Percentiles rank a stretch among this genome's conserved stretches.
phyloP scores from a whole-genome alignment of 2,113 vertebrate species.

The Sinocyclocheilus anophthalmus region DNA sequence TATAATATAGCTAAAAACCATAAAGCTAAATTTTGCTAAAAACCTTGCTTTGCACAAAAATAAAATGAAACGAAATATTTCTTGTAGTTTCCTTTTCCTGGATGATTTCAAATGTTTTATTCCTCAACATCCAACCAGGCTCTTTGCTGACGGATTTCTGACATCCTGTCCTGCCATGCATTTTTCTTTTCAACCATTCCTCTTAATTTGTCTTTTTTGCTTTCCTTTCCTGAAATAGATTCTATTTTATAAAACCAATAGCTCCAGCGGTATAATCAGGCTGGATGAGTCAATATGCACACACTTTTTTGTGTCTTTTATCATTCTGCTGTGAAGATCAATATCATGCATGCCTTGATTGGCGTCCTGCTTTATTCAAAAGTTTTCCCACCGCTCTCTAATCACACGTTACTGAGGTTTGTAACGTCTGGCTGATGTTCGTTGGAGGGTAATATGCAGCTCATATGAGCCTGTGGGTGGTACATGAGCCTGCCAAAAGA shows the following conservation, averaged over 20 bases:
- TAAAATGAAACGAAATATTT: too few relatives aligned
- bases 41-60: too few relatives aligned
- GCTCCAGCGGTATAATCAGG: background rate
- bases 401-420: conserved; percentile 56
- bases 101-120: background rate
- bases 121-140: background rate
- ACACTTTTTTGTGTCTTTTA: background rate
- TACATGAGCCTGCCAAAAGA: conserved; percentile 45
- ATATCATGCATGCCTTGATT: background rate
- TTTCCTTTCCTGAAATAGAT: background rate
- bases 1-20: too few relatives aligned
- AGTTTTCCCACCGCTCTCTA: conserved; percentile 35
- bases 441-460: conserved; percentile 62
- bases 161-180: conserved; percentile 18
- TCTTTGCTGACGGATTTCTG: background rate
- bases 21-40: too few relatives aligned
- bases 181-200: conserved; percentile 39
- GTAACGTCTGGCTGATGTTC: conserved; percentile 29
- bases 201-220: background rate
- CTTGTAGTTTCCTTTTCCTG: too few relatives aligned
- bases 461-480: conserved; percentile 64
- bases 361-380: background rate
- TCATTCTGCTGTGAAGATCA: background rate
- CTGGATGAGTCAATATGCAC: too few relatives aligned
- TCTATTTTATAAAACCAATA: background rate